Evolutionary conservation across 2,888 invertebrate genomes (phyloP).

Genomic region (Choristoneura rosaceana): DNA sequence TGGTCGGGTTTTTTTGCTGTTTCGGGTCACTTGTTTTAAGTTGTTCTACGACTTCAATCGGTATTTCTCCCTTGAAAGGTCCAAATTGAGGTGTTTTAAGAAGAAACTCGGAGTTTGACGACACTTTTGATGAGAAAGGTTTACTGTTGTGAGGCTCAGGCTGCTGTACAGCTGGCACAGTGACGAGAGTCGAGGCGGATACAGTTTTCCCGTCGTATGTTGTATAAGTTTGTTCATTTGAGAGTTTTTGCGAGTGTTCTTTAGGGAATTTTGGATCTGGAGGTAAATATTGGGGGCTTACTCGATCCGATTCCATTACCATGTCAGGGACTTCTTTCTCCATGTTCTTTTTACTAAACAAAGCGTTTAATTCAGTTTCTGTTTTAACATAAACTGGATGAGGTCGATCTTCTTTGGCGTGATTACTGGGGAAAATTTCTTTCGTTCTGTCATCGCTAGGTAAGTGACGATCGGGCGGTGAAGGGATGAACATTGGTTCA

Average conservation of each 20-base stretch:
- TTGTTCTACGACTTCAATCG: conserved; percentile 71
- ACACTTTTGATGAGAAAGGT: conserved; percentile 75
- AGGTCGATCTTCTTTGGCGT: conserved; percentile 80
- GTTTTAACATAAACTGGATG: conserved; percentile 79
- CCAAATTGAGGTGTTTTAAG: conserved; percentile 90
- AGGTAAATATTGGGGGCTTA: conserved; percentile 91
- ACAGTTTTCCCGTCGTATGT: conserved; percentile 92
- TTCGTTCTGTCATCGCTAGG: conserved; percentile 71
- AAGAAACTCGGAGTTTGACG: conserved; percentile 83
- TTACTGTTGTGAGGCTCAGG: conserved; percentile 52
- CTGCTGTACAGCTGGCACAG: conserved; percentile 74
- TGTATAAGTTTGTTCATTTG: conserved; percentile 84
- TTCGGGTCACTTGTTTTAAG: conserved; percentile 50
- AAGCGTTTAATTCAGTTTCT: conserved; percentile 64
- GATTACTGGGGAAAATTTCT: conserved; percentile 75
- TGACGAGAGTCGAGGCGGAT: conserved; percentile 87
- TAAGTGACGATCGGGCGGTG: conserved; percentile 88
- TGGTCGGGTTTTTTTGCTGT: conserved; percentile 54
- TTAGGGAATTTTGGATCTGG: conserved; percentile 84
- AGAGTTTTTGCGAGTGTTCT: conserved; percentile 78
- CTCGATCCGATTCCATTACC: conserved; percentile 89
- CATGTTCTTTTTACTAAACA: conserved; percentile 74
- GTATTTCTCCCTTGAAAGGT: conserved; percentile 90
- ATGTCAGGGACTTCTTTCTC: conserved; percentile 83
- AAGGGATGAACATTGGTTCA: conserved; percentile 93